Evolutionary conservation across 92 coral and sea anemone genomes (phyloP).

Genomic region (Epizoanthus stellaris): DNA sequence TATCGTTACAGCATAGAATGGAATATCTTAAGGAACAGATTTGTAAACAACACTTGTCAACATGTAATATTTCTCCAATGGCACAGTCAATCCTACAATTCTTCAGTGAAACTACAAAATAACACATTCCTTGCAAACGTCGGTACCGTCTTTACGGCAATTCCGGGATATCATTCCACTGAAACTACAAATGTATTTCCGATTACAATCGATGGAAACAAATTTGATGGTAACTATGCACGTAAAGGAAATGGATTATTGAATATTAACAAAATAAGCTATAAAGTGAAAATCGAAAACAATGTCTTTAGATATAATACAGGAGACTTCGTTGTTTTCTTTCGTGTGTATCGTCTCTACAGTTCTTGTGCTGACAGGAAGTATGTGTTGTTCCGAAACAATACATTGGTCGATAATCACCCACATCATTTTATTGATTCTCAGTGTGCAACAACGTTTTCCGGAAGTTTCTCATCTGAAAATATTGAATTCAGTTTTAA

Average conservation of each 20-base stretch:
- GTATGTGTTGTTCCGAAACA: constrained; percentile 20
- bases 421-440: background rate
- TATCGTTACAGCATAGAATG: too few relatives aligned
- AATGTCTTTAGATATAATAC: constrained; percentile 43
- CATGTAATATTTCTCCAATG: too few relatives aligned
- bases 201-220: too few relatives aligned
- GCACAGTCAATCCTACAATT: too few relatives aligned
- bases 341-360: background rate
- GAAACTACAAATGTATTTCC: too few relatives aligned
- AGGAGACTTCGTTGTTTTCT: constrained; percentile 29
- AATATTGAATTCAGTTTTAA: background rate
- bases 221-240: too few relatives aligned
- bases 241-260: too few relatives aligned
- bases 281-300: constrained; percentile 20
- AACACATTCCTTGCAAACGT: constrained; percentile 24
- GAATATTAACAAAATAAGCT: too few relatives aligned
- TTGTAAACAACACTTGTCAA: too few relatives aligned
- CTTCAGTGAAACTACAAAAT: background rate
- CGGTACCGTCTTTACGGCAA: constrained; percentile 36
- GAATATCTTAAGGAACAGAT: too few relatives aligned
- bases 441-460: constrained; percentile 31
- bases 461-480: constrained; percentile 19
- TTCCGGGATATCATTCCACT: background rate
- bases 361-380: background rate
- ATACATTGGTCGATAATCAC: constrained; percentile 36